Conservation (phyloP, 2,797 vertebrate genomes). For the Thaleichthys pacificus region DNA sequence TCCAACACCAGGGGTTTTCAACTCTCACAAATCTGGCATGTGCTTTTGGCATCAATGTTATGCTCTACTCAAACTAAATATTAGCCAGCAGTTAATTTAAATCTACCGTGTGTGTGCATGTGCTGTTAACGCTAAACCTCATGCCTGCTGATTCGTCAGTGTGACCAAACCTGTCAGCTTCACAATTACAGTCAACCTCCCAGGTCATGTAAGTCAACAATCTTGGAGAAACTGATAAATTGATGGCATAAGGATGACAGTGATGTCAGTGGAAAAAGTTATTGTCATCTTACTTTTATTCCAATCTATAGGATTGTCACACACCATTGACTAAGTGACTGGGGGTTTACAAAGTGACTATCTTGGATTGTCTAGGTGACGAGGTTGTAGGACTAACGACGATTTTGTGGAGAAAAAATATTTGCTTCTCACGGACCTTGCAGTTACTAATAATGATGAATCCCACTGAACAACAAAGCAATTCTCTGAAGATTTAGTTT, state of each 20-base stretch:
- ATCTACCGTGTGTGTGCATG: neutral
- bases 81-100: neutral
- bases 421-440: too few species aligned
- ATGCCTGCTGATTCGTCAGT: neutral
- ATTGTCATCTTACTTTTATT: too few species aligned
- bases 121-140: neutral
- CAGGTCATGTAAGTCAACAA: neutral
- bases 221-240: neutral
- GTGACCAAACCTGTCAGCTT: neutral
- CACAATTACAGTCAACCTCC: neutral
- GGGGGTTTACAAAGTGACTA: too few species aligned
- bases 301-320: too few species aligned
- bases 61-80: neutral
- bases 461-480: neutral
- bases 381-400: neutral
- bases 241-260: neutral
- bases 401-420: neutral
- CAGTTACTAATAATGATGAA: slow-evolving; percentile 8
- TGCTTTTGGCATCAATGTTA: neutral
- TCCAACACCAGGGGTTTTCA: neutral
- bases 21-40: neutral
- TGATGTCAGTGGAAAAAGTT: too few species aligned
- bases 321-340: too few species aligned
- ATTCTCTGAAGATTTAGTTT: slow-evolving; percentile 11
- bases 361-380: neutral